Evolutionary conservation across 2,113 vertebrate genomes (phyloP).

Genomic region (Typhlomys cinereus): DNA sequence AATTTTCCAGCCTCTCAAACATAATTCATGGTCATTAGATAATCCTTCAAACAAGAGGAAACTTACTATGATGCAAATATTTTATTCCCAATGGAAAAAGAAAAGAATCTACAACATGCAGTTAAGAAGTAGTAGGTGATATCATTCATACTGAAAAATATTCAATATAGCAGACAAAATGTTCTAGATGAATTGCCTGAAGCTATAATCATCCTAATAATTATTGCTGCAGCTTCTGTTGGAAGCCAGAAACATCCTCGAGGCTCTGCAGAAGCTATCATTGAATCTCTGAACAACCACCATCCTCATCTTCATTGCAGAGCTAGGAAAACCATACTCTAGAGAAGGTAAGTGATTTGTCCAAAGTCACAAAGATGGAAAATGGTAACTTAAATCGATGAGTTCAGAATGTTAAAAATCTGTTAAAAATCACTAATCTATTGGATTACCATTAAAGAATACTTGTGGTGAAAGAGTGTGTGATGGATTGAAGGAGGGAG

Average conservation of each 20-base stretch:
- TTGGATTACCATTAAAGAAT: not conserved
- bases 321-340: not conserved
- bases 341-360: not conserved
- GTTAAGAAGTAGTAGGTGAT: not conserved
- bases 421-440: not conserved
- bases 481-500: too few relatives aligned
- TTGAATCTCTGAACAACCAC: not conserved
- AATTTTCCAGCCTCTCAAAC: not conserved
- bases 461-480: too few relatives aligned
- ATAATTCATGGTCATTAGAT: not conserved
- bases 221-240: not conserved
- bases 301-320: not conserved
- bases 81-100: not conserved
- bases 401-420: not conserved
- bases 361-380: not conserved
- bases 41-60: not conserved
- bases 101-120: not conserved
- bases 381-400: not conserved
- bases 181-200: not conserved
- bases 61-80: not conserved
- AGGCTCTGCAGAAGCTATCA: not conserved
- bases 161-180: not conserved
- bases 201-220: too few relatives aligned
- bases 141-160: not conserved
- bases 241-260: not conserved